Conservation (phyloP, 2,797 vertebrate genomes). For the Alfaro cultratus region DNA sequence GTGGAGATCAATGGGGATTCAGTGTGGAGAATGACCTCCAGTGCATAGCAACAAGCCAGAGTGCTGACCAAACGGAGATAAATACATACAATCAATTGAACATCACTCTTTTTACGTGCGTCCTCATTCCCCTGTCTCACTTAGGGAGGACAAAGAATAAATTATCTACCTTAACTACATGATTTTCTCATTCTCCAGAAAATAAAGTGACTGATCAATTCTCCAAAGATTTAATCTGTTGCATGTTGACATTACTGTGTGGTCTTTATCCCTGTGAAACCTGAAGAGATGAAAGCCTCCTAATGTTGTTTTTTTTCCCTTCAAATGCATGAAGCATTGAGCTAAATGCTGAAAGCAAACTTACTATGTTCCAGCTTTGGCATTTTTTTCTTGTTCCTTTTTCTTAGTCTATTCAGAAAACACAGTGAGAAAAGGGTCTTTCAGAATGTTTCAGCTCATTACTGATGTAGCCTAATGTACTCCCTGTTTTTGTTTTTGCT, state of each 20-base stretch:
- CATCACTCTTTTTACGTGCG: constrained; percentile 45
- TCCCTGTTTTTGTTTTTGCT: constrained; percentile 59
- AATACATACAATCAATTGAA: constrained; percentile 76
- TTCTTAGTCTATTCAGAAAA: constrained; percentile 40
- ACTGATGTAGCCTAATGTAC: constrained; percentile 48
- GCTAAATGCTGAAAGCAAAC: constrained; percentile 9
- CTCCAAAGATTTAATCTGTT: constrained; percentile 39
- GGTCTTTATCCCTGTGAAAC: neutral
- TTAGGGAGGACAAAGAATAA: constrained; percentile 72
- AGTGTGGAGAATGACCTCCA: constrained; percentile 77
- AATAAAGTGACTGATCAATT: constrained; percentile 46
- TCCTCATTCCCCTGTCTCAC: constrained; percentile 48
- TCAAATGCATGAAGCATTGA: neutral
- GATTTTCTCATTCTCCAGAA: constrained; percentile 64
- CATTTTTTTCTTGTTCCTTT: constrained; percentile 9
- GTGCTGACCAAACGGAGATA: constrained; percentile 70
- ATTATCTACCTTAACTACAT: constrained; percentile 72
- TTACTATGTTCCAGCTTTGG: constrained; percentile 7
- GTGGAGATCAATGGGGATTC: constrained; percentile 79
- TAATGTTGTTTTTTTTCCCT: constrained; percentile 1
- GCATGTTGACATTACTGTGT: constrained; percentile 12
- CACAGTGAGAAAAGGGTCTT: constrained; percentile 50
- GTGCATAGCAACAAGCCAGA: constrained; percentile 71
- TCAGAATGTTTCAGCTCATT: constrained; percentile 58
- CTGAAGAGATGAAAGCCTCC: neutral